Evolutionary conservation across 2,797 vertebrate species (phyloP), one percentile per base, ranked within the genome.

Genomic region (Siniperca obscura): DNA sequence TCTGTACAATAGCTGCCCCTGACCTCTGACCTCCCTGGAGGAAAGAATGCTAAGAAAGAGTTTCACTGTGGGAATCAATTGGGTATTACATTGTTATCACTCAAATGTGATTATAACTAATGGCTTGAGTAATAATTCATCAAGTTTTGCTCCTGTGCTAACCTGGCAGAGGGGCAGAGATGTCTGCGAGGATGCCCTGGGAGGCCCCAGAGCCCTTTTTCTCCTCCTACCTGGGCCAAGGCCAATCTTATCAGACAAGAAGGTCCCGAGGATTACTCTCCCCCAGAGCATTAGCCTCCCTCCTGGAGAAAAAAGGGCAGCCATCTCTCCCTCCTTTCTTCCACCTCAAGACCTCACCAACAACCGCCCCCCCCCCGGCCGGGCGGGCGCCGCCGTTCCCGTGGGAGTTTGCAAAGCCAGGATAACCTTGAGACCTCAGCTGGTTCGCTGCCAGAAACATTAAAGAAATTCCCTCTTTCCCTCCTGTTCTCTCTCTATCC

Each of bases 371-470:
- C 85, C 86, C 83, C 83, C 82, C 85, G 89, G 91, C 94, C 93
- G n/a, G n/a, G n/a, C n/a, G n/a, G n/a, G n/a, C n/a, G n/a, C 95
- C 94, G 96, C 97, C 96, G 97, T 98, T 98, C 97, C 97, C 96
- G 94, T 97, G 97, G 97, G 97, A 98, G 97, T 96, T 95, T 92
- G 94, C 84, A 89, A 94, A 95, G 93, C 94, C 93, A 91, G 91
- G 95, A 96, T 97, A 97, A 97, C 97, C 96, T 96, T 94, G 90
- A 93, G 96, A 97, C 96, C 95, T 96, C 57, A 85, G 87, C 94
- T 97, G 97, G 96, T 96, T 88, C 77, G 82, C 94, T 96, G 96
- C 97, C 97, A 98, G 96, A 94, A 94, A 95, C 95, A 95, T 95
- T 95, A 95, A 96, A 96, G 95, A 91, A 86, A 93, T 91, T 89